Percentiles rank a stretch among this genome's conserved stretches.
These are phyloP conservation scores for Isotomurus palustris DNA, from an alignment of 2,888 invertebrate genomes.

Conservation along the genomic window DNA sequence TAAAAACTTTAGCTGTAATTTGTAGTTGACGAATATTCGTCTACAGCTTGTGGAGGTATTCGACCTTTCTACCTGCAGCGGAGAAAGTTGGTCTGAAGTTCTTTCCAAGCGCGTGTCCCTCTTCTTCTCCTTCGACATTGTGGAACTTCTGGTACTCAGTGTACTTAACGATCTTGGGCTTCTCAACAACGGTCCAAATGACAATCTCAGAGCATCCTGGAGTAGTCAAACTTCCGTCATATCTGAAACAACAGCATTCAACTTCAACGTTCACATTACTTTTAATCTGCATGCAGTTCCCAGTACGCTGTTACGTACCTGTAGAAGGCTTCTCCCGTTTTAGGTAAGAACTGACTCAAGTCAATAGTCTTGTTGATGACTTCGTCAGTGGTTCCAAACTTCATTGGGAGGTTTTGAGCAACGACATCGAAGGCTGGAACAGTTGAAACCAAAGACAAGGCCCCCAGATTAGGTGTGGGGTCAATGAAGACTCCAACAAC, in stretches of 20 bases:
- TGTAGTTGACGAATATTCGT: no score
- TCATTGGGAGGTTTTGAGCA: not conserved
- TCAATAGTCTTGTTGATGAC: not conserved
- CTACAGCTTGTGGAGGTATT: no score
- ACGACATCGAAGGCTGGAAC: not conserved
- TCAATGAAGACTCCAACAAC: slow-evolving; percentile 63
- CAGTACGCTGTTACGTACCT: no score
- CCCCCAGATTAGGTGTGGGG: slow-evolving; percentile 51
- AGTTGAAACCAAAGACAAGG: no score
- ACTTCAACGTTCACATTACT: no score
- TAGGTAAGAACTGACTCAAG: not conserved
- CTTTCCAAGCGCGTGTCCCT: no score
- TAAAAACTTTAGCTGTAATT: no score
- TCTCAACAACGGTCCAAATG: not conserved
- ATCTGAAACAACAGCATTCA: no score
- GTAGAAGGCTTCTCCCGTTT: not conserved
- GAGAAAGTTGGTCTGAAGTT: no score
- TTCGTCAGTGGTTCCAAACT: not conserved
- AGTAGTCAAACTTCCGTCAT: not conserved
- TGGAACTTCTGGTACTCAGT: not conserved
- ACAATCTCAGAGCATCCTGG: not conserved
- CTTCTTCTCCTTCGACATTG: not conserved
- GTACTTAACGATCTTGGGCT: not conserved
- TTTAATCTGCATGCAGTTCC: no score
- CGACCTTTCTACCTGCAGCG: no score